Evolutionary conservation across 2,797 vertebrate genomes (phyloP).

Genomic region (Podarcis siculus): DNA sequence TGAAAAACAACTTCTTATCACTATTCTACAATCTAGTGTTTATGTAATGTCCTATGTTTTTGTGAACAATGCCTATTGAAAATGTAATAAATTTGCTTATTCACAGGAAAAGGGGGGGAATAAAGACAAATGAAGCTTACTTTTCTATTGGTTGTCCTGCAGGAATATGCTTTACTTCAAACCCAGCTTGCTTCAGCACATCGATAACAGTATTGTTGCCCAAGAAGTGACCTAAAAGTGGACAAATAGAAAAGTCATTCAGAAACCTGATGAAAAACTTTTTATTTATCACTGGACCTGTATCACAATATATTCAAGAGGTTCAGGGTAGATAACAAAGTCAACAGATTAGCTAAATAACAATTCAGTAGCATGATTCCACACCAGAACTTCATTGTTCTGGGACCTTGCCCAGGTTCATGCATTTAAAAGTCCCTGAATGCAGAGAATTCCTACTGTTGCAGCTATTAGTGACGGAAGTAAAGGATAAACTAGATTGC

Average conservation of each 20-base stretch:
- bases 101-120: constrained; percentile 33
- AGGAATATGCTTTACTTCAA: constrained; percentile 90
- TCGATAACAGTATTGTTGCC: constrained; percentile 97
- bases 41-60: not conserved
- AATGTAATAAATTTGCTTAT: constrained; percentile 36
- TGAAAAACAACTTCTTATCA: not conserved
- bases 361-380: not conserved
- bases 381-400: too few species aligned
- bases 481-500: not conserved
- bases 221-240: constrained; percentile 93
- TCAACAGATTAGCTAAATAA: not conserved
- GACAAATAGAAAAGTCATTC: constrained; percentile 60
- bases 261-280: not conserved
- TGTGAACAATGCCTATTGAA: not conserved
- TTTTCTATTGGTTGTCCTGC: constrained; percentile 84
- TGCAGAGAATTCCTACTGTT: accelerated
- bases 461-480: not conserved
- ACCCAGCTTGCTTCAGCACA: constrained; percentile 92
- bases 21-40: not conserved
- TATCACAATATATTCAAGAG: not conserved
- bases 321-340: not conserved
- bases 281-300: not conserved
- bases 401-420: not conserved
- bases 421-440: not conserved
- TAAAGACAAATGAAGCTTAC: constrained; percentile 78